Base-by-base conservation (phyloP, 2,797 vertebrate species). In the Scolopax rusticola region DNA sequence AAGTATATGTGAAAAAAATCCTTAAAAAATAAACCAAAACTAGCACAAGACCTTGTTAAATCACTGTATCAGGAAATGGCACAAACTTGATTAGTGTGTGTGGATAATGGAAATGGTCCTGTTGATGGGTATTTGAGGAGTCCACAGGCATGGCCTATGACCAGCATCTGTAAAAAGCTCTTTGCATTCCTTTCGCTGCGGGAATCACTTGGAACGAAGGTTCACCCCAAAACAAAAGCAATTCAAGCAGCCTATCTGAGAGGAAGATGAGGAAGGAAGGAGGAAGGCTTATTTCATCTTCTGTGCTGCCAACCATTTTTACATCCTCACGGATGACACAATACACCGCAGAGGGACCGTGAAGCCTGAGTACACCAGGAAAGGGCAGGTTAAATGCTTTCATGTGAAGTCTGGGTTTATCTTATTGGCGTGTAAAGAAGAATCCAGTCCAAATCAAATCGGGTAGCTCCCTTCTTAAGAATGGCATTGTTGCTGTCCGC, bases 201-300 rank as follows among this genome's bases (percentile, higher is more conserved):
- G 51, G 65, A 83, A 68, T 85, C 40, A 32, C 64, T 51, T 48
- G 36, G 89, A 63, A 63, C 51, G 89, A 85, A 32, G 53, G 64
- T 83, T 83, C 68, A 85, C 30, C 45, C 64, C 53, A 27, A 91
- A 82, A 45, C 47, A 87, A 87, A 89, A 89, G 56, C 76, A 65
- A 69, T 75, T 91, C 79, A 71, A 74, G 57, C 25, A 77, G 56
- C 53, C 64, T 73, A 3, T 57, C 78, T 65, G 51, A 79, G 40
- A 89, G 63, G 70, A 90, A 92, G 61, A 82, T 19, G 33, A 93
- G 83, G 80, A 92, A 82, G 76, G 65, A 78, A 85, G 40, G 32
- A 91, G 64, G 71, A 78, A 94, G 45, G 7, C 19, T 93, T 69
- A n/a, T 82, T 79, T 78, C 27, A 90, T 84, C 70, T 88, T 92